A percentile compares a stretch with the other conserved stretches of the same genome.
phyloP scores from a whole-genome alignment of 2,888 invertebrate species.

The Synanthedon tipuliformis region DNA sequence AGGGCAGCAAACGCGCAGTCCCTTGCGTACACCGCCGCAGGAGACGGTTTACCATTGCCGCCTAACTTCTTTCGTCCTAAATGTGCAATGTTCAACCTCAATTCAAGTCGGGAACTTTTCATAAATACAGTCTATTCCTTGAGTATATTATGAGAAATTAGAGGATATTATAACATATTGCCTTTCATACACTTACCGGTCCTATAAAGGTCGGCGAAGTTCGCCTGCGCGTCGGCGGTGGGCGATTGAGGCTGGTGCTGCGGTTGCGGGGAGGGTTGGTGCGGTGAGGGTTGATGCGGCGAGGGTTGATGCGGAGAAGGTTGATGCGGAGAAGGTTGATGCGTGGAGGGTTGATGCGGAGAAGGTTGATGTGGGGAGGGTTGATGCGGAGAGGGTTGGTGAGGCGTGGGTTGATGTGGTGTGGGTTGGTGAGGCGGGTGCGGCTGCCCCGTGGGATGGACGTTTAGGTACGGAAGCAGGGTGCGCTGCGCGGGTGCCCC shows the following conservation, averaged over 20 bases:
- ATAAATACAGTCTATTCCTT: too few species aligned
- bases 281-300: too few species aligned
- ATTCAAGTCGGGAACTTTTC: neutral
- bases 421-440: slow-evolving; percentile 16
- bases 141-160: too few species aligned
- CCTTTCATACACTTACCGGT: too few species aligned
- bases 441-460: slow-evolving; percentile 17
- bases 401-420: slow-evolving; percentile 15
- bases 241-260: slow-evolving; percentile 13
- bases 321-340: slow-evolving; percentile 22
- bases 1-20: slow-evolving; percentile 18
- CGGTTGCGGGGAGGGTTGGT: slow-evolving; percentile 27
- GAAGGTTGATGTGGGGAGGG: slow-evolving; percentile 17
- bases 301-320: slow-evolving; percentile 31
- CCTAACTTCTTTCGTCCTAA: slow-evolving; percentile 17
- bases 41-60: slow-evolving; percentile 8
- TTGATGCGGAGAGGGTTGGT: slow-evolving; percentile 16
- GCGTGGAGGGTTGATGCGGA: slow-evolving; percentile 19
- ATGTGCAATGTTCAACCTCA: neutral
- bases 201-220: slow-evolving; percentile 43
- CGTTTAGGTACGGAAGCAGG: slow-evolving; percentile 24
- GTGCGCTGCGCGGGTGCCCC: slow-evolving; percentile 20
- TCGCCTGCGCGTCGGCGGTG: slow-evolving; percentile 38
- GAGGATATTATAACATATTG: too few species aligned
- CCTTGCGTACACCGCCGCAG: slow-evolving; percentile 10